A percentile compares a stretch with the other conserved stretches of the same genome.
Evolutionary conservation across 2,113 vertebrate species (phyloP).

Genomic region (Antechinus stuartii): DNA sequence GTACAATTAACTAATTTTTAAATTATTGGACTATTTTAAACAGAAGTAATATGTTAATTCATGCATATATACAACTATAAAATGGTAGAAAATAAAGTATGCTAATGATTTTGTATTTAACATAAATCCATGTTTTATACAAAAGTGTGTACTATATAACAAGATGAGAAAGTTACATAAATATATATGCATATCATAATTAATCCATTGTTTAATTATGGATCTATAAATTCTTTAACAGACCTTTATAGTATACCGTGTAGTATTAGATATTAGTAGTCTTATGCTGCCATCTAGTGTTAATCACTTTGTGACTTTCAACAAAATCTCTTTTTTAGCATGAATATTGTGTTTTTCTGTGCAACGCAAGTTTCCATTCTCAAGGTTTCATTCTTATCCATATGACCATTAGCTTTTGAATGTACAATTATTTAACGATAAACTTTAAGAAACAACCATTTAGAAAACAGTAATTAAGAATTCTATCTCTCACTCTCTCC

Average conservation of each 20-base stretch:
- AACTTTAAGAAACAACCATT: background rate
- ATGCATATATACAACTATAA: background rate
- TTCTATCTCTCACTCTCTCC: background rate
- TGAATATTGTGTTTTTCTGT: background rate
- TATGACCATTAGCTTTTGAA: background rate
- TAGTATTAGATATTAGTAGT: conserved; percentile 20
- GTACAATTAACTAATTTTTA: background rate
- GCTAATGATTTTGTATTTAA: background rate
- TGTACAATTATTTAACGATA: background rate
- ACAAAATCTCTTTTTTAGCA: background rate
- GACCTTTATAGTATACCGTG: background rate
- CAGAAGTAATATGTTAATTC: background rate
- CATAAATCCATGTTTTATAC: background rate
- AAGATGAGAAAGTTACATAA: background rate
- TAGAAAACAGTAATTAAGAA: background rate
- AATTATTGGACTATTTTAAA: background rate
- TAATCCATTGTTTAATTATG: background rate
- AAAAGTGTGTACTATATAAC: background rate
- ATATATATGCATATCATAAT: background rate
- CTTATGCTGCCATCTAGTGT: conserved; percentile 78
- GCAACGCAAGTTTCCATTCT: background rate
- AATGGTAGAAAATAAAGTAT: background rate
- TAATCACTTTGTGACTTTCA: conserved; percentile 29
- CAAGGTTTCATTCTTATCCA: background rate
- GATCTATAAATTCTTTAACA: background rate